Evolutionary conservation across 2,888 invertebrate genomes (phyloP), one percentile per base, ranked within the genome.

Genomic region (Leucophenga maculata): DNA sequence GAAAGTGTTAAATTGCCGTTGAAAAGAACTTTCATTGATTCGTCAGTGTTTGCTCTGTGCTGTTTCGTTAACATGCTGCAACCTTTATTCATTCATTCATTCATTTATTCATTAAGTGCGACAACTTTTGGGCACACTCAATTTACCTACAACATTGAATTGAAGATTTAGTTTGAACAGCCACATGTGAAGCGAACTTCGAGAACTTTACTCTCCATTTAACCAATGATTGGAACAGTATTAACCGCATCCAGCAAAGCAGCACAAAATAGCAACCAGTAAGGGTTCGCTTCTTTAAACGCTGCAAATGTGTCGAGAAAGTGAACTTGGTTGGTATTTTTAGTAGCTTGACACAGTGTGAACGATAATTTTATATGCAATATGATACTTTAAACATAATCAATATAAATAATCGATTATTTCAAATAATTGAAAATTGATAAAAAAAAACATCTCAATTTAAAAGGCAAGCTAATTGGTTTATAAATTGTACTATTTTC

Each of bases 191-290:
- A 16, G 16, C 1, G 8, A 1, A 50, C 46, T 26, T 46, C 46
- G 46, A 67, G 16, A 67, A 75, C 75, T 83, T 81, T 77, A 83
- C 75, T 77, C 82, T 66, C 80, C 83, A 81, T 81, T 81, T 79
- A 81, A 81, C 79, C 81, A 74, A 75, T 83, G 78, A 83, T 83
- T 81, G 77, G 79, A 82, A 78, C 78, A 79, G 75, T 77, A 70
- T 62, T 66, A 55, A 8, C 39, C 39, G 39, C 73, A 74, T 73
- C 57, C 8, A 55, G 54, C 13, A 55, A 66, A 52, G 3, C 26
- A 50, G 52, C 16, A n/a, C 4, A 11, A 11, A 39, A 3, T 39
- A 39, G 26, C 26, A 26, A 2, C 26, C 26, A 26, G 8, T 6
- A 39, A 39, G 8, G 3, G 39, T 26, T 4, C 26, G 2, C 4